A percentile compares a stretch with the other conserved stretches of the same genome.
These are phyloP conservation scores for Argyra leucocephala DNA, from an alignment of 2,888 invertebrate genomes.

Conservation along the genomic window DNA sequence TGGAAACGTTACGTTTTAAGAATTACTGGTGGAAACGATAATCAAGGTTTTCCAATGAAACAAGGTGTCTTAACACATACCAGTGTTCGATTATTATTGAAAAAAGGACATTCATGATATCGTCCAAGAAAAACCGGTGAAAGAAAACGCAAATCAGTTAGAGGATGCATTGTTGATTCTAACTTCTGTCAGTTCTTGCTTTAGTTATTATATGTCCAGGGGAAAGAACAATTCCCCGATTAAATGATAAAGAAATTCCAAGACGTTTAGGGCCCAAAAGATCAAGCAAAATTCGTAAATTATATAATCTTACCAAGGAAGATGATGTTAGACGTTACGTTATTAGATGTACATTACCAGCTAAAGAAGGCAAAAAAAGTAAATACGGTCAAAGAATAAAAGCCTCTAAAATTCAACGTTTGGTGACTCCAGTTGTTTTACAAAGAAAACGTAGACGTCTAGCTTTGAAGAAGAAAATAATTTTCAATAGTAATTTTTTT, in stretches of 20 bases:
- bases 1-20: slow-evolving; percentile 98
- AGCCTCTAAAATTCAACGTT: slow-evolving; percentile 91
- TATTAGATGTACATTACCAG: slow-evolving; percentile 82
- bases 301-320: slow-evolving; percentile 91
- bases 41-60: slow-evolving; percentile 99
- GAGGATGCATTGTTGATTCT: slow-evolving; percentile 97
- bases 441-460: slow-evolving; percentile 82
- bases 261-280: slow-evolving; percentile 95
- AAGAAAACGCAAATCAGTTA: slow-evolving; percentile 94
- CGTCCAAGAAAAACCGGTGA: slow-evolving; percentile 91
- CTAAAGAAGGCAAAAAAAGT: slow-evolving; percentile 69
- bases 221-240: slow-evolving; percentile 86
- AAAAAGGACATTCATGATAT: slow-evolving; percentile 94
- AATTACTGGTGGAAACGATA: slow-evolving; percentile 96
- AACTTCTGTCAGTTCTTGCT: slow-evolving; percentile 91
- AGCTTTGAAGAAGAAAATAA: slow-evolving; percentile 80
- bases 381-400: slow-evolving; percentile 46
- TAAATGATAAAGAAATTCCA: slow-evolving; percentile 89
- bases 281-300: slow-evolving; percentile 90
- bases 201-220: slow-evolving; percentile 93
- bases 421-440: slow-evolving; percentile 82
- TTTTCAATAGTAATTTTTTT: too few relatives aligned
- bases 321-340: slow-evolving; percentile 97
- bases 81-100: slow-evolving; percentile 88
- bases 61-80: slow-evolving; percentile 95